These are phyloP conservation scores for Andricus curvator DNA, from an alignment of 2,888 invertebrate species.

Conservation along the genomic window DNA sequence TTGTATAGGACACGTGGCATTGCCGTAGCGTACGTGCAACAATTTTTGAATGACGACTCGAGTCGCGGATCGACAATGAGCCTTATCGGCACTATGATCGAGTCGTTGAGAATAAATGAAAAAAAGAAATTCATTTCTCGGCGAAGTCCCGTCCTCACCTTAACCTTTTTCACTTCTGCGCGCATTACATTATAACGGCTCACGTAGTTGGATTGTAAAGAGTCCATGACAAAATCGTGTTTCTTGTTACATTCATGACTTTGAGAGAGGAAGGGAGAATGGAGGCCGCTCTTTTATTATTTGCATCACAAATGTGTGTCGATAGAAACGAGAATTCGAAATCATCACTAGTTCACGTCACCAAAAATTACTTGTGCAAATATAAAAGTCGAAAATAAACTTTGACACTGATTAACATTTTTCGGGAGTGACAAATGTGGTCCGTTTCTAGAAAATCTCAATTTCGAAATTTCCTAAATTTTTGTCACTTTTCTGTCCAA, in stretches of 20 bases:
- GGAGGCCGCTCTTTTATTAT: background rate
- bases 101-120: background rate
- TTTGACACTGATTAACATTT: background rate
- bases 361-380: background rate
- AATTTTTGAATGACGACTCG: constrained; percentile 49
- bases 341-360: background rate
- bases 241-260: background rate
- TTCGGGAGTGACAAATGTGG: background rate
- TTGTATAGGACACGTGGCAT: constrained; percentile 53
- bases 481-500: too few relatives aligned
- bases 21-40: constrained; percentile 52
- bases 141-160: background rate
- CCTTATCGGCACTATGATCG: background rate
- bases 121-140: background rate
- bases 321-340: background rate
- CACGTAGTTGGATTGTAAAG: background rate
- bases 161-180: background rate
- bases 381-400: background rate
- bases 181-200: background rate
- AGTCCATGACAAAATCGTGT: background rate
- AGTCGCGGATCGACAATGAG: constrained; percentile 51
- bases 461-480: too few relatives aligned
- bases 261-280: background rate
- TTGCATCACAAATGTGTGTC: background rate
- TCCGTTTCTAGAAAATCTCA: too few relatives aligned